A percentile compares a stretch with the other conserved stretches of the same genome.
phyloP scores from a whole-genome alignment of 2,113 vertebrate genomes.

The Hydrochoerus hydrochaeris region DNA sequence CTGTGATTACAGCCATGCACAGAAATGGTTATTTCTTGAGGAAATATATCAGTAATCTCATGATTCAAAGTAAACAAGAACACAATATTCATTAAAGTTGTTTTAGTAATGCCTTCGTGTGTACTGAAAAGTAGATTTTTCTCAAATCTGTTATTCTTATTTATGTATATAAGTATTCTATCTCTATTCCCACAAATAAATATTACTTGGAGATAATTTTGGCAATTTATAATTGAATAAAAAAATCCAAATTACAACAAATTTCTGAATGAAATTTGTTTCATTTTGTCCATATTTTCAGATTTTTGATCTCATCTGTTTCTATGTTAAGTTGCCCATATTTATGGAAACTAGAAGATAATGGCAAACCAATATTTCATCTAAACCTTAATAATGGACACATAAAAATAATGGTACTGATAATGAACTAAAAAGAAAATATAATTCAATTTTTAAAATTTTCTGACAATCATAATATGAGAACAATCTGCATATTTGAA shows the following conservation, averaged over 20 bases:
- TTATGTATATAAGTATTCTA: not conserved
- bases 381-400: not conserved
- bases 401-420: not conserved
- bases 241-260: not conserved
- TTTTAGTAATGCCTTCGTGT: not conserved
- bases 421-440: not conserved
- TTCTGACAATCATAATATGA: not conserved
- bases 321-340: not conserved
- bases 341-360: not conserved
- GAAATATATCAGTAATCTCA: not conserved
- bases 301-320: not conserved
- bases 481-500: no score
- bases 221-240: not conserved
- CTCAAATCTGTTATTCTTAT: not conserved
- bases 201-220: not conserved
- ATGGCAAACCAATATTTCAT: not conserved
- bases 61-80: not conserved
- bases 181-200: not conserved
- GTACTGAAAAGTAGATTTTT: not conserved
- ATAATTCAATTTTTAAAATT: not conserved
- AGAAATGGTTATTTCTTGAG: not conserved
- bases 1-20: not conserved
- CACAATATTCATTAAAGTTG: not conserved
- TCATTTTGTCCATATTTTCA: not conserved
- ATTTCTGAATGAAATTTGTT: not conserved